Evolutionary conservation across 1,140 invertebrate species (phyloP).

Genomic region (Ceratitis capitata): DNA sequence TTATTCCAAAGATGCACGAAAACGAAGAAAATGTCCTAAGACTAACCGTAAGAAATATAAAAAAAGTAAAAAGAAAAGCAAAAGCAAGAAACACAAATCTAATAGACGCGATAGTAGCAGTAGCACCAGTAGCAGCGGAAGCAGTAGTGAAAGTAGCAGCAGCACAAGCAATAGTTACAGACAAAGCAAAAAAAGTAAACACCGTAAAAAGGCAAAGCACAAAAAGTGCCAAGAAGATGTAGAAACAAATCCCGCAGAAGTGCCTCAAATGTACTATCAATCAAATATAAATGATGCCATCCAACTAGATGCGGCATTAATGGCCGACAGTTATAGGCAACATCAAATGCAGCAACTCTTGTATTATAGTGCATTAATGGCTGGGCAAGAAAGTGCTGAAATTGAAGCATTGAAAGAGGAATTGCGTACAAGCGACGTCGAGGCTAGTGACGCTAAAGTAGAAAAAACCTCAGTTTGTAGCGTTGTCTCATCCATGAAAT

Average conservation of each 20-base stretch:
- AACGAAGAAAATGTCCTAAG: not conserved
- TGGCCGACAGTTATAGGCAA: not conserved
- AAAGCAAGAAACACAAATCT: not conserved
- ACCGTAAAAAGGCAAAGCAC: not conserved
- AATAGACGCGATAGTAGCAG: not conserved
- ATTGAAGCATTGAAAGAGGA: not conserved
- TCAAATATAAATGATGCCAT: not conserved
- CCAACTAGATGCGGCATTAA: not conserved
- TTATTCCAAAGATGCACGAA: not conserved
- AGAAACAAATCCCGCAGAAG: not conserved
- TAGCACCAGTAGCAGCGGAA: not conserved
- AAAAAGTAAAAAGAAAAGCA: not conserved
- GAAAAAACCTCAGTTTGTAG: not conserved
- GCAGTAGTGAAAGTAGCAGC: not conserved
- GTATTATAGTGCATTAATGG: not conserved
- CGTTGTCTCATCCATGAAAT: not conserved
- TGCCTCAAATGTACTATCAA: not conserved
- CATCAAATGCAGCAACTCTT: conserved; percentile 16
- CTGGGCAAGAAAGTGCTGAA: not conserved
- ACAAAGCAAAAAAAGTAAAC: not conserved
- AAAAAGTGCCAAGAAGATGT: not conserved
- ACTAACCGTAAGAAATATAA: not conserved
- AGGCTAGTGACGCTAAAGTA: not conserved
- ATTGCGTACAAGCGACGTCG: not conserved
- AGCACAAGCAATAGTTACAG: not conserved